These are phyloP conservation scores for Luscinia megarhynchos DNA, from an alignment of 2,797 vertebrate species.

Conservation along the genomic window DNA sequence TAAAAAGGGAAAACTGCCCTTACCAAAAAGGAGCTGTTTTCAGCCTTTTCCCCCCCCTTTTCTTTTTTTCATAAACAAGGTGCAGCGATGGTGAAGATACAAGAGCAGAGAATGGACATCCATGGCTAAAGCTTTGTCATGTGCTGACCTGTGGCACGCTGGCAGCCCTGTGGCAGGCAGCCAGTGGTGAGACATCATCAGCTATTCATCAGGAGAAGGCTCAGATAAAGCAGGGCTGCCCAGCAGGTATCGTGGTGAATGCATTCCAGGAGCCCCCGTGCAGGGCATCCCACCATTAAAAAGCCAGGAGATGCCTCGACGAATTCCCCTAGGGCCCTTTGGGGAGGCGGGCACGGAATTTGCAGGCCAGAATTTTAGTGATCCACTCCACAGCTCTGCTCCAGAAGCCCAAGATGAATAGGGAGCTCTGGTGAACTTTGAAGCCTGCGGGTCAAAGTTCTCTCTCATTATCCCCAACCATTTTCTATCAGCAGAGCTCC, in stretches of 20 bases:
- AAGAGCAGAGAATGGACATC: neutral
- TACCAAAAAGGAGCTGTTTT: neutral
- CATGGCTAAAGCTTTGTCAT: neutral
- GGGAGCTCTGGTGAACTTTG: conserved; percentile 48
- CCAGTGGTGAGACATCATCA: neutral
- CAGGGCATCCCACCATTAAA: conserved; percentile 10
- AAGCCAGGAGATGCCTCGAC: conserved; percentile 23
- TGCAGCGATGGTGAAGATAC: neutral
- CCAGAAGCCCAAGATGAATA: conserved; percentile 72
- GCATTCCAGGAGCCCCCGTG: neutral
- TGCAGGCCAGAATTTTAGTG: neutral
- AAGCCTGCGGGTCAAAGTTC: conserved; percentile 67
- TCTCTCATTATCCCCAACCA: conserved; percentile 75
- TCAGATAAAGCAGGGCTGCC: neutral
- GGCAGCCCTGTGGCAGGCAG: neutral
- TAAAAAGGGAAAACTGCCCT: neutral
- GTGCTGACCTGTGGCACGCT: neutral
- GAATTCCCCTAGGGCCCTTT: neutral
- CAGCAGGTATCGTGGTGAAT: conserved; percentile 41
- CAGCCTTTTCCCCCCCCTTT: neutral
- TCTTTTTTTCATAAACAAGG: neutral
- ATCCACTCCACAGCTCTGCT: neutral
- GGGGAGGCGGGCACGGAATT: conserved; percentile 22
- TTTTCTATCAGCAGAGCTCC: conserved; percentile 65
- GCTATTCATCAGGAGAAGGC: neutral